Evolutionary conservation across 2,797 vertebrate genomes (phyloP).

Genomic region (Leptoclinus maculatus): DNA sequence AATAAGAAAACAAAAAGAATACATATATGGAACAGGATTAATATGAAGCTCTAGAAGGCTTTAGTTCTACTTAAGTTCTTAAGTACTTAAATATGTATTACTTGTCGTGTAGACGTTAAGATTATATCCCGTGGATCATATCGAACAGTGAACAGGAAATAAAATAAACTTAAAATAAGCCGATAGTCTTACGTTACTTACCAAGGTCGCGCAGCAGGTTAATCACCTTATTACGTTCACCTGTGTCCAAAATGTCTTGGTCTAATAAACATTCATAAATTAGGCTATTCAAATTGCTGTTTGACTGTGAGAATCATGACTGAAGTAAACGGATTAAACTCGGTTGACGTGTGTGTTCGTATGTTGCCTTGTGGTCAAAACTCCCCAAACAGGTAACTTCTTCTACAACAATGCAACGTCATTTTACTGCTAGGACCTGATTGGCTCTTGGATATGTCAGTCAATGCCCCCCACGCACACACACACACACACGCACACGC

Average conservation of each 20-base stretch:
- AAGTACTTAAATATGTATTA: constrained; percentile 2
- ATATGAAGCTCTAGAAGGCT: too few relatives aligned
- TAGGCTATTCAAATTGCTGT: neutral
- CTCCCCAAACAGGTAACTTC: constrained; percentile 6
- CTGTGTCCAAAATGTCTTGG: neutral
- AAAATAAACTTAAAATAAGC: neutral
- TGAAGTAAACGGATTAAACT: neutral
- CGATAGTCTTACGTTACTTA: neutral
- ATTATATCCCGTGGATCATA: accelerated
- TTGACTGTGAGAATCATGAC: neutral
- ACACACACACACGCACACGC: too few relatives aligned
- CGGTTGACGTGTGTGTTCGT: neutral
- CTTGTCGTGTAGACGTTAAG: neutral
- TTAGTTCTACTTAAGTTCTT: too few relatives aligned
- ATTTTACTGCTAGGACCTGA: neutral
- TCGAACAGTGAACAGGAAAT: neutral
- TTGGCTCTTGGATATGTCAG: constrained; percentile 56
- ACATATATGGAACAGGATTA: too few relatives aligned
- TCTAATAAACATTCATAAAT: neutral
- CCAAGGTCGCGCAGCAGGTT: neutral
- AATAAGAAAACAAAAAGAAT: too few relatives aligned
- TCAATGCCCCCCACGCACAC: too few relatives aligned
- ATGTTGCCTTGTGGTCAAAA: neutral
- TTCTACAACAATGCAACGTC: neutral
- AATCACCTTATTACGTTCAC: constrained; percentile 15